Percentiles rank a stretch among this genome's conserved stretches.
phyloP scores from a whole-genome alignment of 2,797 vertebrate species.

The Threskiornis aethiopicus region DNA sequence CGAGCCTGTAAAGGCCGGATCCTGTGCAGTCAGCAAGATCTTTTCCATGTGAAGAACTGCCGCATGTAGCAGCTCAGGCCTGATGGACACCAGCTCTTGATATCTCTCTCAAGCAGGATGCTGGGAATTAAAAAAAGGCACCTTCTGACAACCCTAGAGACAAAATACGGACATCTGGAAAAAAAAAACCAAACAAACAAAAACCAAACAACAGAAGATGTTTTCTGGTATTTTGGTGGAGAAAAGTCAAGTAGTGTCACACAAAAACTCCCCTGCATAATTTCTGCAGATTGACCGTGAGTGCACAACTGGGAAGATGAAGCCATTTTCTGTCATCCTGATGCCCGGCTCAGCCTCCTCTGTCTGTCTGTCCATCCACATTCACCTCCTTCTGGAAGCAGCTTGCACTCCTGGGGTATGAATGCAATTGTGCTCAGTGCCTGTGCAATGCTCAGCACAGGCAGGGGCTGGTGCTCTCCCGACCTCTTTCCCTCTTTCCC shows the following conservation, averaged over 20 bases:
- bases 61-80: background rate
- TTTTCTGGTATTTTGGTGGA: background rate
- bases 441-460: fast-evolving
- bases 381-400: background rate
- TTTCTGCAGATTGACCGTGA: background rate
- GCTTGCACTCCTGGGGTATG: no score
- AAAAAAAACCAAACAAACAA: background rate
- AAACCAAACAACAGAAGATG: background rate
- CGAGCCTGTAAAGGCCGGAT: background rate
- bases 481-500: no score
- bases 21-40: background rate
- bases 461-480: background rate
- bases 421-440: fast-evolving
- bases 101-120: background rate
- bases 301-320: background rate
- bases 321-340: background rate
- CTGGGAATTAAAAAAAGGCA: background rate
- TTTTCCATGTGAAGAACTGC: background rate
- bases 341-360: background rate
- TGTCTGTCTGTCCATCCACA: background rate
- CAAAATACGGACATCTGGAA: background rate
- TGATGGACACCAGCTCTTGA: background rate
- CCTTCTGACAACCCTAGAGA: background rate
- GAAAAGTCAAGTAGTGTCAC: background rate
- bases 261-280: background rate